Evolutionary conservation across 2,888 invertebrate species (phyloP), one percentile per base, ranked within the genome.

Genomic region (Spisula solida): DNA sequence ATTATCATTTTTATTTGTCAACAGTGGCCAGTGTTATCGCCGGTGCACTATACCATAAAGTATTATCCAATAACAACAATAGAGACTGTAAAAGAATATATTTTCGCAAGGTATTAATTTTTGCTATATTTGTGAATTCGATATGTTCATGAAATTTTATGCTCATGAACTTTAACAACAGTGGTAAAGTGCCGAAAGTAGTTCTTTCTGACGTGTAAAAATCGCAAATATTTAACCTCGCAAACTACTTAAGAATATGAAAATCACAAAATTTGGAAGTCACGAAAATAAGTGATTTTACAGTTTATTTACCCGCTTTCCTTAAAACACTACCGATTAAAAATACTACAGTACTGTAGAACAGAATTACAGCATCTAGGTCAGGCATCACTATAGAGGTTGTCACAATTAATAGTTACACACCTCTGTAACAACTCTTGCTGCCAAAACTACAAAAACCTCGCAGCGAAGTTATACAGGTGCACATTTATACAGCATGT

Each of bases 401-500:
- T 85, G 85, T 85, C 85, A 85, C 85, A 25, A 56, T 56, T 85
- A 85, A 85, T 85, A 79, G 51, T 25, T n/a, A 20, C 78, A 41
- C 20, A 84, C 56, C 55, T 31, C 79, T 55, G 51, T 85, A 79
- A 79, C 79, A 34, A 25, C 20, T 31, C 25, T 34, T 2, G 78
- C 56, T 85, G 86, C 86, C 80, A 86, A 86, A 86, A 51, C 82
- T 86, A 55, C 81, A 85, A 85, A 79, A 70, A 34, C 12, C 75
- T 41, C 4, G 41, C 2, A 34, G 34, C 12, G 34, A 75, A 31
- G 29, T 31, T 5, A 18, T 31, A 34, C 29, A 75, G 75, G 75
- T 31, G 31, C 1, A 31, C 18, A 75, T 75, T 34, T 18, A 75
- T 75, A 75, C 51, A 75, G 75, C 16, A 75, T 75, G 75, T 31